Percentiles rank a stretch among this genome's conserved stretches.
Conservation (phyloP, 1,140 invertebrate genomes). For the Orius laevigatus region DNA sequence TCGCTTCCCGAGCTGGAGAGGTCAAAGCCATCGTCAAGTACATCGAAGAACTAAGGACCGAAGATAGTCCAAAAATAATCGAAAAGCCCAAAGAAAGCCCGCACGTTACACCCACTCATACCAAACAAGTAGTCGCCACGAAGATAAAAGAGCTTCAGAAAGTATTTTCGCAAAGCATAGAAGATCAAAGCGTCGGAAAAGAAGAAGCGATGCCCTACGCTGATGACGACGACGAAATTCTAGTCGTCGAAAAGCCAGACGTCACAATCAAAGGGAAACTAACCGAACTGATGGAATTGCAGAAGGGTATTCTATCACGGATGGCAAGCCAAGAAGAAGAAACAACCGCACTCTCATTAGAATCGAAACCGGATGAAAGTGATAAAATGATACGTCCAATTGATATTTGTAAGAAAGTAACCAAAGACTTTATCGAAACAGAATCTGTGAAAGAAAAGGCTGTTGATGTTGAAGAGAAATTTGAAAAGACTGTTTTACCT, state of each 20-base stretch:
- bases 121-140: constrained; percentile 26
- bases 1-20: constrained; percentile 24
- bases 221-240: constrained; percentile 15
- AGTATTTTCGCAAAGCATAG: constrained; percentile 26
- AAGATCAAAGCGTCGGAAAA: neutral
- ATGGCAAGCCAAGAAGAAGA: constrained; percentile 17
- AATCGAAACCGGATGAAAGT: constrained; percentile 29
- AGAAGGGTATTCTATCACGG: constrained; percentile 20
- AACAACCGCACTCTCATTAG: constrained; percentile 20
- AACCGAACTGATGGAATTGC: constrained; percentile 20
- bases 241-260: constrained; percentile 9
- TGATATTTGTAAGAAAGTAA: constrained; percentile 4
- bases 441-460: constrained; percentile 1
- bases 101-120: constrained; percentile 14
- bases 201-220: constrained; percentile 17
- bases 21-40: constrained; percentile 30
- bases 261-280: constrained; percentile 16
- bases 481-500: neutral
- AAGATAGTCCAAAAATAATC: constrained; percentile 7
- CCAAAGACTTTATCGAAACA: neutral
- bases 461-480: neutral
- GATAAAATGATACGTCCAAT: constrained; percentile 8
- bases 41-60: constrained; percentile 26
- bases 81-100: constrained; percentile 5
- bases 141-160: constrained; percentile 32